A percentile compares a stretch with the other conserved stretches of the same genome.
Evolutionary conservation across 1,140 invertebrate species (phyloP).

Genomic region (Acromyrmex charruanus): DNA sequence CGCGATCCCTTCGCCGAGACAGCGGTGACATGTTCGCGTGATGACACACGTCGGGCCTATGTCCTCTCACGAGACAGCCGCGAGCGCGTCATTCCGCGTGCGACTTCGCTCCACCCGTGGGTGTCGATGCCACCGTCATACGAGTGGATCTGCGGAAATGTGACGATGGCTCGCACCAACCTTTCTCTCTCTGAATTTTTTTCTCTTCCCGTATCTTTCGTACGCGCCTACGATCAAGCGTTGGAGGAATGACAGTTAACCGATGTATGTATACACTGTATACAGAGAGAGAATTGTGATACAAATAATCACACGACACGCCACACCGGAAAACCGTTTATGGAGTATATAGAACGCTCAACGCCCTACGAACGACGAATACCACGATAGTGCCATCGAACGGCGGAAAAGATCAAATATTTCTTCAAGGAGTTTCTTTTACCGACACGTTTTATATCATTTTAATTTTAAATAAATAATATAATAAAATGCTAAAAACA

Average conservation of each 20-base stretch:
- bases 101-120: conserved; percentile 8
- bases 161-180: background rate
- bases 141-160: background rate
- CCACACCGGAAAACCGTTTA: conserved; percentile 7
- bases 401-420: background rate
- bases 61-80: background rate
- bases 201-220: background rate
- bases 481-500: background rate
- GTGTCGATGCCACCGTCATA: conserved; percentile 14
- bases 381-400: background rate
- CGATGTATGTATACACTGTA: too few species aligned
- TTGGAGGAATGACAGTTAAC: background rate
- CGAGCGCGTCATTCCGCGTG: conserved; percentile 18
- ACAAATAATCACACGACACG: conserved; percentile 20
- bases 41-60: background rate
- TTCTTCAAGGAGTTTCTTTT: background rate
- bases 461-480: background rate
- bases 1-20: conserved; percentile 8
- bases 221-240: background rate
- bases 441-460: background rate
- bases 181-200: background rate
- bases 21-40: conserved; percentile 28
- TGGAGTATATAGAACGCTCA: background rate
- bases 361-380: background rate
- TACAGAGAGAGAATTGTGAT: background rate